phyloP scores from a whole-genome alignment of 1,140 invertebrate genomes.

The Drosophila pandora region DNA sequence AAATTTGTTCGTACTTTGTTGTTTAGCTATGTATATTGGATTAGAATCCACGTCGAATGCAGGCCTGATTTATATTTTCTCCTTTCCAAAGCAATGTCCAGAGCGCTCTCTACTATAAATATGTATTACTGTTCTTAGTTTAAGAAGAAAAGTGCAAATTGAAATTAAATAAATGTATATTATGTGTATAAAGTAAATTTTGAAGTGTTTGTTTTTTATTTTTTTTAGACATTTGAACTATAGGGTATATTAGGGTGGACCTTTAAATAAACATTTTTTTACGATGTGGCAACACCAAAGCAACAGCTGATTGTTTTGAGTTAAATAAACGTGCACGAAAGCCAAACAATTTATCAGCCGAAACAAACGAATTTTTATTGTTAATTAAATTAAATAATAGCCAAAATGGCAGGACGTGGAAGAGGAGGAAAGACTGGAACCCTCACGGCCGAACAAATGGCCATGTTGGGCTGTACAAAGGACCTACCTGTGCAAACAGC shows the following conservation, averaged over 20 bases:
- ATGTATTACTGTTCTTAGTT: constrained; percentile 50
- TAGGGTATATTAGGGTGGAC: constrained; percentile 1
- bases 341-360: constrained; percentile 22
- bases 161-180: constrained; percentile 55
- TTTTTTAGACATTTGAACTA: not conserved
- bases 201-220: not conserved
- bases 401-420: constrained; percentile 81
- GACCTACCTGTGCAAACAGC: constrained; percentile 86
- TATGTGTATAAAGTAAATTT: constrained; percentile 32
- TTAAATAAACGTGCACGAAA: constrained; percentile 45
- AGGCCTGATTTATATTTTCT: constrained; percentile 8
- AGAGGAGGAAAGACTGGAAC: constrained; percentile 86
- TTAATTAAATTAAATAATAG: not conserved
- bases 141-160: constrained; percentile 65
- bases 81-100: constrained; percentile 26
- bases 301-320: constrained; percentile 32
- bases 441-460: constrained; percentile 87
- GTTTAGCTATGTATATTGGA: constrained; percentile 2
- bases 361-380: not conserved
- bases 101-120: constrained; percentile 22
- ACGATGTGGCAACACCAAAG: constrained; percentile 39
- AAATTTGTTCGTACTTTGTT: not conserved
- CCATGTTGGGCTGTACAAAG: constrained; percentile 85
- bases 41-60: constrained; percentile 5
- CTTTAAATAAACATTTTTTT: not conserved